A percentile compares a stretch with the other conserved stretches of the same genome.
Evolutionary conservation across 2,888 invertebrate genomes (phyloP).

Genomic region (Entomobrya proxima): DNA sequence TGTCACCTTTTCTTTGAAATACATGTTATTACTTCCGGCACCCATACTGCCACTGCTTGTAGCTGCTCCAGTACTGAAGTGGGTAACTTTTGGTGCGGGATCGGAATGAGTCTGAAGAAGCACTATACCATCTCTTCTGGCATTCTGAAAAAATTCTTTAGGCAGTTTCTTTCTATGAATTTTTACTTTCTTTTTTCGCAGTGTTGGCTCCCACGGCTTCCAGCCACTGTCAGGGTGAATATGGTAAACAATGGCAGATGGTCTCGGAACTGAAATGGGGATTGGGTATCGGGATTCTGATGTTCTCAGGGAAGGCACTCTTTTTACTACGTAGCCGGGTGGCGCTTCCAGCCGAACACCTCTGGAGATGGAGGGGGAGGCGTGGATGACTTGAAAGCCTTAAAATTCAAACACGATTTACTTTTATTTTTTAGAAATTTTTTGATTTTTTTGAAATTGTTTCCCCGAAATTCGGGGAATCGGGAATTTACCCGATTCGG

Average conservation of each 20-base stretch:
- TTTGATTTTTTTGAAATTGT: too few relatives aligned
- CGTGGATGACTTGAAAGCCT: slow-evolving; percentile 70
- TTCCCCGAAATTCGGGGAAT: too few relatives aligned
- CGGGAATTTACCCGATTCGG: too few relatives aligned
- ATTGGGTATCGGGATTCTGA: slow-evolving; percentile 67
- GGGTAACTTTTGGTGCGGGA: not conserved
- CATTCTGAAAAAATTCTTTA: slow-evolving; percentile 48
- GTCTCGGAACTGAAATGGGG: slow-evolving; percentile 60
- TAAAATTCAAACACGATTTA: too few relatives aligned
- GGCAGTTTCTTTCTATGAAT: slow-evolving; percentile 59
- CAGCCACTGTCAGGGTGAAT: slow-evolving; percentile 72
- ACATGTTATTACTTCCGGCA: not conserved
- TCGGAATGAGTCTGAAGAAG: slow-evolving; percentile 61
- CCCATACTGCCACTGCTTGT: not conserved
- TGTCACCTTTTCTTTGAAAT: slow-evolving; percentile 55
- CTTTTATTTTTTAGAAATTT: too few relatives aligned
- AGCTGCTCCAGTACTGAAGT: not conserved
- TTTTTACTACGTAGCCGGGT: slow-evolving; percentile 56
- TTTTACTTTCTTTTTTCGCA: slow-evolving; percentile 56
- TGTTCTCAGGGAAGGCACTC: slow-evolving; percentile 44
- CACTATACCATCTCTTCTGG: slow-evolving; percentile 51
- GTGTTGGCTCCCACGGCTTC: slow-evolving; percentile 72
- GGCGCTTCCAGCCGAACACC: slow-evolving; percentile 69
- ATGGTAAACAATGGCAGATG: slow-evolving; percentile 73
- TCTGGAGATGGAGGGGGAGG: slow-evolving; percentile 65